Evolutionary conservation across 2,113 vertebrate species (phyloP), one percentile per base, ranked within the genome.

Genomic region (Pachyramphus minor): DNA sequence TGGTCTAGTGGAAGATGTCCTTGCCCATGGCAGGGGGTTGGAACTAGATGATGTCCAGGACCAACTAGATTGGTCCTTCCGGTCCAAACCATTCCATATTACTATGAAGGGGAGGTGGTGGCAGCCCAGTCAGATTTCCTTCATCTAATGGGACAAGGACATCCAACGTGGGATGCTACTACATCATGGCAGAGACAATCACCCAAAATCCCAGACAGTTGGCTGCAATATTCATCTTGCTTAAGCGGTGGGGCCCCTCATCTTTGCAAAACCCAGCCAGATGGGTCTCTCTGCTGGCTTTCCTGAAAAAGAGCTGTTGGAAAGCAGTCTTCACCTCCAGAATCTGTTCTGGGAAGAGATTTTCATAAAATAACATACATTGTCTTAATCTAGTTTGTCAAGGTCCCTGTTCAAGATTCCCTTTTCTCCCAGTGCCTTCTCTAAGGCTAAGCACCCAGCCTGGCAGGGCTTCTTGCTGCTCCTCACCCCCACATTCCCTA

Each of bases 171-270:
- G 41, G 45, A 66, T 67, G 45, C 24, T 74, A 27, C 20, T 55
- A 49, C 22, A 53, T 30, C 25, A 25, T 3, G 2, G 50, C 45
- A 56, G 31, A 84, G 55, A 55, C 10, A 55, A 81, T 21, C 2
- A 2, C 10, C 18, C 45, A 15, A 55, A 80, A 24, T 21, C 42
- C 22, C 37, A 62, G n/a, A 8, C 23, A 47, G 30, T 3, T 8
- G 12, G 24, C 27, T 77, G 64, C 56, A 58, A 5, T 1, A 1
- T 16, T 85, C 24, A 56, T 82, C 31, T 33, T 74, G 23, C 45
- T 84, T 37, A 53, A 66, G n/a, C 1, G 1, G 14, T 2, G 4
- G 21, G 21, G 2, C 6, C 5, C 16, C 3, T 58, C 5, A 55
- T 19, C 28, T 73, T 66, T 28, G 2, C 5, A 33, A 55, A 45